A percentile compares a stretch with the other conserved stretches of the same genome.
Conservation (phyloP, 2,888 invertebrate species). For the Oscheius sp. region DNA sequence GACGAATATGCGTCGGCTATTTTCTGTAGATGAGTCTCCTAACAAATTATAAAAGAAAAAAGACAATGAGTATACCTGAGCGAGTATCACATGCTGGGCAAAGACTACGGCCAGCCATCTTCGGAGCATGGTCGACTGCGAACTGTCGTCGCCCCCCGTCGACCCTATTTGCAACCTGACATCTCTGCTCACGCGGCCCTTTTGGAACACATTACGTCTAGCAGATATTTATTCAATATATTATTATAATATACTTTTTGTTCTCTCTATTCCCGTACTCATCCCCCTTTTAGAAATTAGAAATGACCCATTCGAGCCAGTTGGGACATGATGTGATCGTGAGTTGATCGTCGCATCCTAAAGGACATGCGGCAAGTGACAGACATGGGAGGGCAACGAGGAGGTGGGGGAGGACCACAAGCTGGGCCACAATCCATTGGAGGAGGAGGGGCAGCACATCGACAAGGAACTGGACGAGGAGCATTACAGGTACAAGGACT, state of each 20-base stretch:
- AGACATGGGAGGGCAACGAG: conserved; percentile 47
- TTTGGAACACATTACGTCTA: conserved; percentile 8
- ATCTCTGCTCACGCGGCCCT: conserved; percentile 28
- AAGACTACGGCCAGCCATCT: conserved; percentile 23
- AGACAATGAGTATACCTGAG: not conserved
- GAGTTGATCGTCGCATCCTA: conserved; percentile 54
- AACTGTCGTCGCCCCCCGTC: conserved; percentile 10
- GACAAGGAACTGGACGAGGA: conserved; percentile 55
- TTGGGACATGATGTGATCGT: conserved; percentile 39
- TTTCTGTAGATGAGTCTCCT: conserved; percentile 8
- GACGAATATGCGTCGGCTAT: conserved; percentile 23
- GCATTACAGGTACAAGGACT: conserved; percentile 48
- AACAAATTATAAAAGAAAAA: not conserved
- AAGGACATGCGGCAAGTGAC: conserved; percentile 31
- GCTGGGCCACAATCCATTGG: conserved; percentile 46
- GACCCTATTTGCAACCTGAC: conserved; percentile 36
- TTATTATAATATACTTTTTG: conserved; percentile 20
- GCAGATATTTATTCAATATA: conserved; percentile 29
- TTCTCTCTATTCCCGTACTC: conserved; percentile 27
- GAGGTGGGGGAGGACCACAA: conserved; percentile 49
- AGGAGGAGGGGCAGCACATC: conserved; percentile 54
- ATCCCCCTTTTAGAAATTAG: conserved; percentile 4
- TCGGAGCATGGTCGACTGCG: conserved; percentile 15
- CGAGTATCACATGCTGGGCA: conserved; percentile 16
- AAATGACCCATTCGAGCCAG: conserved; percentile 32